Evolutionary conservation across 2,888 invertebrate species (phyloP), one percentile per base, ranked within the genome.

Genomic region (Euspilapteryx auroguttella): DNA sequence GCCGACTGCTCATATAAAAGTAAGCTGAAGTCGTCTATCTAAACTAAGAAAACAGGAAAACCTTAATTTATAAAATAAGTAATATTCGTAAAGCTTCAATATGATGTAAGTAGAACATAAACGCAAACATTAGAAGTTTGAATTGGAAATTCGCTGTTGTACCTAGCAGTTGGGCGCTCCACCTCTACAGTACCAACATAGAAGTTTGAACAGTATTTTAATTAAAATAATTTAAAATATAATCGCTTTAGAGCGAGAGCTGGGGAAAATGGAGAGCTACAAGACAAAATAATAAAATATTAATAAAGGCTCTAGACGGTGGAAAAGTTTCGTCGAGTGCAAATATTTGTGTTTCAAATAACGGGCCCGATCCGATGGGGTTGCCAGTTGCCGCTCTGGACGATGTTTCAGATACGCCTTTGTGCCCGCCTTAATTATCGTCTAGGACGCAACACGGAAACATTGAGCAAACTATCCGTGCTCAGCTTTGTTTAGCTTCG

Each of bases 201-300:
- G 49, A 44, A 46, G 69, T 69, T 71, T 73, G 52, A 57, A 57
- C 63, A 68, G 62, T 55, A 58, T 71, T 75, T 75, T 73, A 73
- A 75, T 75, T 71, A 75, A 75, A 73, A 69, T 69, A 59, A 73
- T 73, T 71, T 69, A 56, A 71, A 73, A 73, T 69, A 71, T 75
- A 75, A 75, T 75, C 75, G 71, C 71, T 71, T 68, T 69, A 69
- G 51, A 64, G 56, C 48, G 46, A 42, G 58, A 64, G 61, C 63
- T 59, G 44, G 53, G 61, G 68, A 69, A 66, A 64, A 66, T 71
- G 59, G 63, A 69, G 49, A 51, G 59, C 52, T 57, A 66, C 68
- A 71, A 75, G 73, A 75, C 73, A 75, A 71, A 73, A 75, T 75
- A 75, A 75, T 75, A 75, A 71, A 75, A 75, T 73, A 75, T 75